A percentile compares a stretch with the other conserved stretches of the same genome.
Conservation (phyloP, 2,888 invertebrate genomes). For the Thyatira batis region DNA sequence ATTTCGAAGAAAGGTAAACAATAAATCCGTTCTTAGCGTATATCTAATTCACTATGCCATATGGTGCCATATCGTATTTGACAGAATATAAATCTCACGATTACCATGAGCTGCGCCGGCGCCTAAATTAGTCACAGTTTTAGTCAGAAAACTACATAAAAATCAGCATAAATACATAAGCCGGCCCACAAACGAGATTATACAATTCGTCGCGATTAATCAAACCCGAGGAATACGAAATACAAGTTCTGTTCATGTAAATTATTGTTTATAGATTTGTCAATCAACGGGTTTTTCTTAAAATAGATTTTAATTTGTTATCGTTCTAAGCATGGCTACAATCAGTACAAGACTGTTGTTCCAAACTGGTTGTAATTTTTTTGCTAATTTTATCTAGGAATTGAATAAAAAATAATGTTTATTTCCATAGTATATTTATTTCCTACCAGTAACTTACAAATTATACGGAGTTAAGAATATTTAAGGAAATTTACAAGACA, state of each 20-base stretch:
- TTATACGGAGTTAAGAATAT: background rate
- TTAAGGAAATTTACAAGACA: background rate
- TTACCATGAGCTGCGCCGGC: constrained; percentile 16
- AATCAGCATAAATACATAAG: background rate
- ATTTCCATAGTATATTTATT: too few relatives aligned
- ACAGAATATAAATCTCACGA: constrained; percentile 31
- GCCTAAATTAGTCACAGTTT: constrained; percentile 6
- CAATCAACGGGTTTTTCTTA: background rate
- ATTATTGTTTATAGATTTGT: background rate
- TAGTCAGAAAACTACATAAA: constrained; percentile 1
- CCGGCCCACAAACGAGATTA: background rate
- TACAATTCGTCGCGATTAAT: background rate
- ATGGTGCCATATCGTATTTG: constrained; percentile 12
- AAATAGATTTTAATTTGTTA: background rate
- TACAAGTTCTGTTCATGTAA: background rate
- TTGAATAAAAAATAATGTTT: too few relatives aligned
- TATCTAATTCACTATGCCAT: background rate
- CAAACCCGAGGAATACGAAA: background rate
- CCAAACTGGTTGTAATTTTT: background rate
- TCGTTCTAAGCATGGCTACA: too few relatives aligned
- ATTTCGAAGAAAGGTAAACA: background rate
- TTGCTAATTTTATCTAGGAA: too few relatives aligned
- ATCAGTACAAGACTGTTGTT: too few relatives aligned
- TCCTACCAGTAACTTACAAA: too few relatives aligned
- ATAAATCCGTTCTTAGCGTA: background rate